phyloP scores from a whole-genome alignment of 2,888 invertebrate genomes.

The Meiosimyza decipiens region DNA sequence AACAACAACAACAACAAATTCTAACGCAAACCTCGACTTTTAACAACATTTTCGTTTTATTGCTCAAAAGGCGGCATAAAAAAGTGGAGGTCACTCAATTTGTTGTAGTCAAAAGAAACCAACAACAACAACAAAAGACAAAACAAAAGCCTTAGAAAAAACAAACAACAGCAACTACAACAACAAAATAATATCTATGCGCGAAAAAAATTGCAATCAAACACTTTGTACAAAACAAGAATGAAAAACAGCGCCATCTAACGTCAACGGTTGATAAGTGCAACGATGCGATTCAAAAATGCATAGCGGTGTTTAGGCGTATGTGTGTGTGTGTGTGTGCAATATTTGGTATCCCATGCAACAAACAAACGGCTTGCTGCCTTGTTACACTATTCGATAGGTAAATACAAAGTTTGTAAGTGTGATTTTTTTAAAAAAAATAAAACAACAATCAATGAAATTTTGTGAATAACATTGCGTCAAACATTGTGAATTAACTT shows the following conservation, averaged over 20 bases:
- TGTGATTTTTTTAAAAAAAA: too few relatives aligned
- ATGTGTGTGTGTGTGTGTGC: slow-evolving; percentile 15
- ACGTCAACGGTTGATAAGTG: slow-evolving; percentile 35
- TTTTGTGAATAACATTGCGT: too few relatives aligned
- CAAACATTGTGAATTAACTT: too few relatives aligned
- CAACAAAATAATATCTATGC: slow-evolving; percentile 20
- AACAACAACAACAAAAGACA: slow-evolving; percentile 26
- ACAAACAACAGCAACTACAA: not conserved
- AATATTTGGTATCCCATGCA: not conserved
- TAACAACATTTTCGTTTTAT: not conserved
- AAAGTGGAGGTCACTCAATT: slow-evolving; percentile 25
- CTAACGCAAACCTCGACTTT: slow-evolving; percentile 26
- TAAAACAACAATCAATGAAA: too few relatives aligned
- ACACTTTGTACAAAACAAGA: too few relatives aligned
- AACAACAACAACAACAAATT: slow-evolving; percentile 11
- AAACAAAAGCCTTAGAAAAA: slow-evolving; percentile 21
- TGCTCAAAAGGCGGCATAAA: not conserved
- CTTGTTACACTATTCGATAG: not conserved
- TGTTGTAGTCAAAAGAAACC: not conserved
- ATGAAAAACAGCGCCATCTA: slow-evolving; percentile 19
- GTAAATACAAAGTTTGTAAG: not conserved
- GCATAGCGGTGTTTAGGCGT: not conserved
- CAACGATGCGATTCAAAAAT: slow-evolving; percentile 31
- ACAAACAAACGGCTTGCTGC: not conserved
- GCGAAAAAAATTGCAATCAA: slow-evolving; percentile 18